Evolutionary conservation across 2,888 invertebrate genomes (phyloP).

Genomic region (Euzophera pinguis): DNA sequence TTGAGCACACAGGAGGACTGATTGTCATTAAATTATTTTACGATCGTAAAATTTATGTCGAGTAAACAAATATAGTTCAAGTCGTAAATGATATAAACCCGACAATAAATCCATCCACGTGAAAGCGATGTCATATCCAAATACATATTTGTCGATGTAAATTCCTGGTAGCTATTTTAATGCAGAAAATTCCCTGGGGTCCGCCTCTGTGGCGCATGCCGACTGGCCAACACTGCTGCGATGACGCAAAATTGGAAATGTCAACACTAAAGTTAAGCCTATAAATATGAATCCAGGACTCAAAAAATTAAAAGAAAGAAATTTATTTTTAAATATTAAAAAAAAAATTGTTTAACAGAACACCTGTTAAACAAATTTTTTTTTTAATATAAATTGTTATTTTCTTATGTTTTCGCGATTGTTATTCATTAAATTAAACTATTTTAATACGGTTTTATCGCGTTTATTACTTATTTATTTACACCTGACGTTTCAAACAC

Average conservation of each 20-base stretch:
- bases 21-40: neutral
- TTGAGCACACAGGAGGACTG: neutral
- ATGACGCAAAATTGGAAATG: slow-evolving; percentile 8
- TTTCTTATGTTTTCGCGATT: too few relatives aligned
- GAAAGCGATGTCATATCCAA: neutral
- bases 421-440: too few relatives aligned
- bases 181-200: slow-evolving; percentile 4
- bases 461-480: too few relatives aligned
- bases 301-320: too few relatives aligned
- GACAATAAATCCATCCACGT: neutral
- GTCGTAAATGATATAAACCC: neutral
- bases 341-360: too few relatives aligned
- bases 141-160: neutral
- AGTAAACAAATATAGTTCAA: neutral
- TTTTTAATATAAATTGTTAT: too few relatives aligned
- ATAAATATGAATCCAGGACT: neutral
- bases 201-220: neutral
- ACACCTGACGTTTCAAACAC: too few relatives aligned
- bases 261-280: neutral
- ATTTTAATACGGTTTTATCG: too few relatives aligned
- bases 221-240: neutral
- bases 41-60: neutral
- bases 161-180: slow-evolving; percentile 8
- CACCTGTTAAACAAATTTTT: too few relatives aligned
- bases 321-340: too few relatives aligned